Percentiles rank a stretch among this genome's conserved stretches.
These are phyloP conservation scores for Bombus impatiens DNA, from an alignment of 1,140 invertebrate genomes.

Conservation along the genomic window DNA sequence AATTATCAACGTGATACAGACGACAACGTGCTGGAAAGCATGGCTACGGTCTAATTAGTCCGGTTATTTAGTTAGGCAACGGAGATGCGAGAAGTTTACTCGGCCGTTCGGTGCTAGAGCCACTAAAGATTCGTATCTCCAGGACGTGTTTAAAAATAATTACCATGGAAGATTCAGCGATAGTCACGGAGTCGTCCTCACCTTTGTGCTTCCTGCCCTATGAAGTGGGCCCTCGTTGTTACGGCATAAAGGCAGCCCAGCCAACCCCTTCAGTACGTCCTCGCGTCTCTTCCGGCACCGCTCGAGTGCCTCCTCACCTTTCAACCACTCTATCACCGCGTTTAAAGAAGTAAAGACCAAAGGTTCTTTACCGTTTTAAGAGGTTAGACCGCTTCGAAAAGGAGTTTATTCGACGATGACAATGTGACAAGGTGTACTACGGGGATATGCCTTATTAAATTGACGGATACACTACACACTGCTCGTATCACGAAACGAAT, in stretches of 20 bases:
- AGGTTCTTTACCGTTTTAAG: constrained; percentile 70
- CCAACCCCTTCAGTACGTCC: constrained; percentile 37
- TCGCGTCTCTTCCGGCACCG: constrained; percentile 64
- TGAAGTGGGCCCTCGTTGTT: constrained; percentile 74
- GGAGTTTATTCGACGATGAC: constrained; percentile 67
- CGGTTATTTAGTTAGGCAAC: constrained; percentile 73
- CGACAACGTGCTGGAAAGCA: constrained; percentile 59
- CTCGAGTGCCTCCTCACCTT: constrained; percentile 72
- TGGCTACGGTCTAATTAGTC: constrained; percentile 72
- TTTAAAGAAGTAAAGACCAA: constrained; percentile 82
- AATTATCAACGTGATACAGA: constrained; percentile 58
- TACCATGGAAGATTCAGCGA: constrained; percentile 79
- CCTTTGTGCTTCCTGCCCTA: constrained; percentile 67
- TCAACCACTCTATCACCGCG: constrained; percentile 81
- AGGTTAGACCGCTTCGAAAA: constrained; percentile 46
- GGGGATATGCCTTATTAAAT: constrained; percentile 44
- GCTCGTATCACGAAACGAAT: not conserved
- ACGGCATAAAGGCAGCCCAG: constrained; percentile 71
- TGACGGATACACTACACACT: not conserved
- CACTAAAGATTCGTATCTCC: constrained; percentile 78
- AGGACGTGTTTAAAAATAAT: constrained; percentile 83
- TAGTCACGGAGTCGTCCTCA: constrained; percentile 81
- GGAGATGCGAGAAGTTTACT: constrained; percentile 66
- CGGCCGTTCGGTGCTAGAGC: constrained; percentile 57
- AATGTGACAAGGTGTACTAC: constrained; percentile 56